These are phyloP conservation scores for Odiellus spinosus DNA, from an alignment of 2,888 invertebrate genomes.

Conservation along the genomic window DNA sequence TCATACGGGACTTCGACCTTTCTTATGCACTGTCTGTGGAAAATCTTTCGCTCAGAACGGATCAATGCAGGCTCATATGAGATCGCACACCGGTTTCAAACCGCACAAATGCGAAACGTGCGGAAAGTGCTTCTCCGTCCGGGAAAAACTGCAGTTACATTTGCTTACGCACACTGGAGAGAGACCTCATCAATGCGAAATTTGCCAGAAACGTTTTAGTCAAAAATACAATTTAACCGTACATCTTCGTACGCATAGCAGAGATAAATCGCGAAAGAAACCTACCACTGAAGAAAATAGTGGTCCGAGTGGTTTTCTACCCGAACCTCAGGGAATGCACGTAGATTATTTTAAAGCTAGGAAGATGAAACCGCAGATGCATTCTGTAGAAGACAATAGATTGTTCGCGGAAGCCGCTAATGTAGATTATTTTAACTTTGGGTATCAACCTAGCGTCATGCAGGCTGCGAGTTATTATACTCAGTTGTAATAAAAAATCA, in stretches of 20 bases:
- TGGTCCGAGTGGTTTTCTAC: no score
- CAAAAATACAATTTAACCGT: constrained; percentile 17
- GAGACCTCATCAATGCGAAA: constrained; percentile 27
- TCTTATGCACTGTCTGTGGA: not conserved
- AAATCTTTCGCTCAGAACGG: not conserved
- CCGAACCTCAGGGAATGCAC: no score
- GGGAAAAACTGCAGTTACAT: constrained; percentile 31
- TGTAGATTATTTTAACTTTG: no score
- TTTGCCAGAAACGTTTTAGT: constrained; percentile 30
- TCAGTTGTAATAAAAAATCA: no score
- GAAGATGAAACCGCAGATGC: no score
- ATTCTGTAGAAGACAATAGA: no score
- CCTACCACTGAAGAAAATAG: no score
- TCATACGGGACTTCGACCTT: not conserved
- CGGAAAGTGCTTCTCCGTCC: constrained; percentile 22
- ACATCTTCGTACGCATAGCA: not conserved
- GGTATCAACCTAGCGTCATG: no score
- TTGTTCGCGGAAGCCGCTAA: no score
- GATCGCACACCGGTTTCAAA: not conserved
- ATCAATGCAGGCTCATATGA: not conserved
- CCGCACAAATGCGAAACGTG: not conserved
- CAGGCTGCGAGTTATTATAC: no score
- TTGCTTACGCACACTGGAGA: constrained; percentile 31
- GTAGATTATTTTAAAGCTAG: no score
- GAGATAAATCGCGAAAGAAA: not conserved